Base-by-base conservation (phyloP, 2,888 invertebrate species). In the Thysanoteuthis rhombus region DNA sequence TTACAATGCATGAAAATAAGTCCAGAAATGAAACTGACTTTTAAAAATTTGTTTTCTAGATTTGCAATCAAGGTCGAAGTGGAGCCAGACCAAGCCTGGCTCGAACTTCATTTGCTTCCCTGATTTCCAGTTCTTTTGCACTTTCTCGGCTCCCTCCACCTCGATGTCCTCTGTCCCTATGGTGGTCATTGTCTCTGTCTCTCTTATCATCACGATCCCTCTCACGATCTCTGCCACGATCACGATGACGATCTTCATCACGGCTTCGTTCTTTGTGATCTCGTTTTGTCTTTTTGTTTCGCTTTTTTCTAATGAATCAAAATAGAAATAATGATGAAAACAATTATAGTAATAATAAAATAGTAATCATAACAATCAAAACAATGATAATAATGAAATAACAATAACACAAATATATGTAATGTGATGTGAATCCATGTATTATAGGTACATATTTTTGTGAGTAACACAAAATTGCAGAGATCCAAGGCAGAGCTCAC, bases 21-120 rank as follows among this genome's bases (percentile, higher is more conserved):
- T 52, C 25, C 22, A 52, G 52, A 52, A 52, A 75, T 75, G 16
- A 75, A 75, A n/a, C 25, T 25, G 32, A n/a, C 10, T 36, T 75
- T 75, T 75, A 75, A 75, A 75, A 75, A 75, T 75, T 36, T 1
- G 16, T 75, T 75, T 75, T n/a, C 36, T 45, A 92, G 4, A 32
- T 10, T 38, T 92, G 32, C 32, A 39, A 42, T 52, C 52, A 93
- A 58, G 93, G 93, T 93, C 96, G 95, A 8, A 97, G 96, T n/a
- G 97, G 97, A n/a, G 97, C 97, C 94, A 97, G 94, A 19, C 97
- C 97, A 39, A 97, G 96, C 95, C 97, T 97, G 12, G 97, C 97
- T 94, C 97, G 95, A 36, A 97, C 96, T 94, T 97, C 97, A 96
- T 97, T 97, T 6, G 97, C 97, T 95, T 97, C 97, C 40, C 96